phyloP scores from a whole-genome alignment of 2,113 vertebrate genomes.

The Urocitellus parryii region DNA sequence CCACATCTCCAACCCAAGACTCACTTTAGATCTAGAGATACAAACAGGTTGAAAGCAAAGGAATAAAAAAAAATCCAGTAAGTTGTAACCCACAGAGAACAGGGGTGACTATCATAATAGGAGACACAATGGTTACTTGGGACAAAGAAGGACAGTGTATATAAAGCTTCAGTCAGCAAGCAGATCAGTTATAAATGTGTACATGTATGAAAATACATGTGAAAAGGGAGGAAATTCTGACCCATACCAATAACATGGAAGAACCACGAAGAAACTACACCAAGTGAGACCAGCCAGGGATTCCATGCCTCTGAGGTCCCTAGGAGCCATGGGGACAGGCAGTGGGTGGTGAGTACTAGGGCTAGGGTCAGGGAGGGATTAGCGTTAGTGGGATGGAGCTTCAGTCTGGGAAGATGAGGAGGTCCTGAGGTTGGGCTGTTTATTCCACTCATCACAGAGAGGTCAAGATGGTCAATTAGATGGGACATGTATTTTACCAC shows the following conservation, averaged over 20 bases:
- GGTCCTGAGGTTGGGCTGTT: neutral
- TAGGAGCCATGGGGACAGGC: neutral
- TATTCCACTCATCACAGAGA: no score
- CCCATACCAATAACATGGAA: neutral
- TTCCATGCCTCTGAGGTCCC: neutral
- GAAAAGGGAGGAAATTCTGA: neutral
- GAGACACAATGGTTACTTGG: neutral
- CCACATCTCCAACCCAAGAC: neutral
- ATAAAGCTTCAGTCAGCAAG: neutral
- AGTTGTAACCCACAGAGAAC: neutral
- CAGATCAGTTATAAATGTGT: neutral
- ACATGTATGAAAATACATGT: neutral
- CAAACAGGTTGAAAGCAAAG: neutral
- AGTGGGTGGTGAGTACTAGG: neutral
- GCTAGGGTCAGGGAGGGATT: neutral
- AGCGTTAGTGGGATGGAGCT: neutral
- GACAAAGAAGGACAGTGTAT: neutral
- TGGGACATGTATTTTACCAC: neutral
- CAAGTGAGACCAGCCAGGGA: neutral
- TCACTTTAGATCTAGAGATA: neutral
- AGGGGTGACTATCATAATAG: neutral
- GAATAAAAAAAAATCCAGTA: neutral
- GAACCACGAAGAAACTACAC: no score
- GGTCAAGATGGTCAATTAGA: neutral
- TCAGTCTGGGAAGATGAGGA: neutral